Evolutionary conservation across 1,140 invertebrate species (phyloP).

Genomic region (Drosophila serrata): DNA sequence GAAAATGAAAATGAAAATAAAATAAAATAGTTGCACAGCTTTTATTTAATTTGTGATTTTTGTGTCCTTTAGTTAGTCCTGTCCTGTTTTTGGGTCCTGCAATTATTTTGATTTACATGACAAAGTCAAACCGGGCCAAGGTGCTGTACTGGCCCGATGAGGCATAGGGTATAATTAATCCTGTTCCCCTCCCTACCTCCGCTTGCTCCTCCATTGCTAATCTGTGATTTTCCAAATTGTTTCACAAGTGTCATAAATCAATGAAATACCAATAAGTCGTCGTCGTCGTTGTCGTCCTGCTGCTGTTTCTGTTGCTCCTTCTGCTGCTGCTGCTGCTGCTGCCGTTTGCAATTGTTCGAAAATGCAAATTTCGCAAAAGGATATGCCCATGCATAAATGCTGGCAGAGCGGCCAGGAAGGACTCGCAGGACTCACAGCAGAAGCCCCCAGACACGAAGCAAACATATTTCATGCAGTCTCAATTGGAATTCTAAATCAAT

Average conservation of each 20-base stretch:
- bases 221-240: conserved; percentile 85
- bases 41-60: conserved; percentile 34
- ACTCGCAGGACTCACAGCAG: conserved; percentile 41
- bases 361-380: conserved; percentile 83
- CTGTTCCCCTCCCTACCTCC: background rate
- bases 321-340: conserved; percentile 33
- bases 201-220: conserved; percentile 49
- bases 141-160: conserved; percentile 48
- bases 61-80: conserved; percentile 33
- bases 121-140: conserved; percentile 47
- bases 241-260: conserved; percentile 85
- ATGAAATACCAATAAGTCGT: conserved; percentile 85
- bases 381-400: conserved; percentile 80
- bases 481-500: conserved; percentile 85
- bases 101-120: conserved; percentile 56
- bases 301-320: conserved; percentile 18
- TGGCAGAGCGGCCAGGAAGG: conserved; percentile 31
- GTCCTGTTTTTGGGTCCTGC: background rate
- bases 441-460: conserved; percentile 66
- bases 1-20: background rate
- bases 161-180: conserved; percentile 73
- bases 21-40: conserved; percentile 2
- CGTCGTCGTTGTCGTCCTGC: conserved; percentile 39
- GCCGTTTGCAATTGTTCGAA: conserved; percentile 74
- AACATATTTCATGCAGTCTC: conserved; percentile 84